Percentiles rank a stretch among this genome's conserved stretches.
Conservation (phyloP, 2,797 vertebrate genomes). For the Mormyrops attenuatus region DNA sequence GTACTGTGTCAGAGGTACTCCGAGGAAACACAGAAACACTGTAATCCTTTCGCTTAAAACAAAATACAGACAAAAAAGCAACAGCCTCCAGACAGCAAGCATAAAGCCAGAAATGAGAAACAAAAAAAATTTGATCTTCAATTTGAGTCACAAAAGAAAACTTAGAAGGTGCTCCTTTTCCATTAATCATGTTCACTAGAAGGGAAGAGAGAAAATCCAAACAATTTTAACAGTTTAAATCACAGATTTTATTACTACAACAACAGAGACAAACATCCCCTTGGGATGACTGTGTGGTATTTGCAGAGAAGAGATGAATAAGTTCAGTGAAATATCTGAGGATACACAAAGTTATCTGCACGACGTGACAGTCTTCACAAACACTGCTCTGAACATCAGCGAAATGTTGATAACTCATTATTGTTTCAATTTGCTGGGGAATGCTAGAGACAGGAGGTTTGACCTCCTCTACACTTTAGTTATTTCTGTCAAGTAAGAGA, state of each 20-base stretch:
- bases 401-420: background rate
- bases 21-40: background rate
- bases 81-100: background rate
- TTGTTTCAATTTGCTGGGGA: background rate
- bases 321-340: constrained; percentile 29
- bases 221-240: constrained; percentile 29
- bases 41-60: background rate
- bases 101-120: background rate
- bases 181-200: constrained; percentile 52
- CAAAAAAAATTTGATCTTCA: background rate
- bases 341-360: constrained; percentile 25
- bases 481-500: constrained; percentile 36
- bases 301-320: constrained; percentile 19
- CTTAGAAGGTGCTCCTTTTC: background rate
- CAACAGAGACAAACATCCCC: constrained; percentile 36
- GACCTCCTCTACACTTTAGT: constrained; percentile 34
- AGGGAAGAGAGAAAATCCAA: constrained; percentile 49
- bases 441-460: constrained; percentile 16
- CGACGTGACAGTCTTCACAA: constrained; percentile 47
- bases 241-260: background rate
- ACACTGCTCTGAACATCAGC: background rate
- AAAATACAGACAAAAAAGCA: background rate
- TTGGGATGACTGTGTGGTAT: constrained; percentile 43
- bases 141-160: background rate
- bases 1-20: background rate